Evolutionary conservation across 2,113 vertebrate genomes (phyloP).

Genomic region (Chaenogobius annularis): DNA sequence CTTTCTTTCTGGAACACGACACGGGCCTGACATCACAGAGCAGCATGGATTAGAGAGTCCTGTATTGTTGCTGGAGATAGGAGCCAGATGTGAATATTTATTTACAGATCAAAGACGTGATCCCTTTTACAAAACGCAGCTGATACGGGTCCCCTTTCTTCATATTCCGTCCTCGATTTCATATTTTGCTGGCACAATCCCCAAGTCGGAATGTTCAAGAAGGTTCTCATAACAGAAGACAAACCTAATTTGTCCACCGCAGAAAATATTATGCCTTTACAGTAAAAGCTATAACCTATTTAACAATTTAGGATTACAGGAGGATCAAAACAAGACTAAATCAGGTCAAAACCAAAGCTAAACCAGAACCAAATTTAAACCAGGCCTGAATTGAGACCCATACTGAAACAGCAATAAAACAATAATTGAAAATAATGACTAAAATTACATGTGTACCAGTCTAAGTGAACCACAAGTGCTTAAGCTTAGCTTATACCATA

Average conservation of each 20-base stretch:
- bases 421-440: no score
- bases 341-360: no score
- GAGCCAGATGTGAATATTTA: conserved; percentile 59
- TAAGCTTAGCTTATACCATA: no score
- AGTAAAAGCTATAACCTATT: not conserved
- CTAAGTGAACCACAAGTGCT: no score
- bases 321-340: not conserved
- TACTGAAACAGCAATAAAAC: no score
- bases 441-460: no score
- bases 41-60: conserved; percentile 43
- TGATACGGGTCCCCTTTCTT: conserved; percentile 18
- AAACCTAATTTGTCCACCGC: not conserved
- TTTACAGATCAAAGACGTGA: conserved; percentile 41
- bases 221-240: not conserved
- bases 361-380: no score
- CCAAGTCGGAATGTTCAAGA: not conserved
- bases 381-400: no score
- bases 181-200: not conserved
- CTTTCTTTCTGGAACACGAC: conserved; percentile 48
- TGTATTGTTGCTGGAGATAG: conserved; percentile 56
- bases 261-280: not conserved
- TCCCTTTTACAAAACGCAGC: conserved; percentile 24
- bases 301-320: not conserved
- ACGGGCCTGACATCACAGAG: conserved; percentile 56
- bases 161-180: not conserved